phyloP scores from a whole-genome alignment of 2,888 invertebrate genomes.

The Chydorus sphaericus region DNA sequence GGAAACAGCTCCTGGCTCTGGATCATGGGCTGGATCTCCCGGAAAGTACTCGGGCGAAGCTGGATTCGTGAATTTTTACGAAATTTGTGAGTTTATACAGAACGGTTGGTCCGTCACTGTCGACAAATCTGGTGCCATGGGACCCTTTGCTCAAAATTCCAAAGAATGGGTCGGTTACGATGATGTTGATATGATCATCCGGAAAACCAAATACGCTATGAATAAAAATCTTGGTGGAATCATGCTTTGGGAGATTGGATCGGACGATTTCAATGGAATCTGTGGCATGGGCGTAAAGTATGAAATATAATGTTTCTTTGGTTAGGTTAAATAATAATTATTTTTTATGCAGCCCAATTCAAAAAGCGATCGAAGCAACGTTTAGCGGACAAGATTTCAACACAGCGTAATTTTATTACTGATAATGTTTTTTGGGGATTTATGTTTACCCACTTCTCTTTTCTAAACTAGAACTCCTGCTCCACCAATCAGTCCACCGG shows the following conservation, averaged over 20 bases:
- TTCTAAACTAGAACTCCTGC: too few species aligned
- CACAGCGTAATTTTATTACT: too few species aligned
- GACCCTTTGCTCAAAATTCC: background rate
- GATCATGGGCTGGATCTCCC: slow-evolving; percentile 33
- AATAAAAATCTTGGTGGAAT: slow-evolving; percentile 3
- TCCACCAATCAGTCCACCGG: too few species aligned
- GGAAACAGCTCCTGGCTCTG: slow-evolving; percentile 26
- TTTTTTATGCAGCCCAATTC: too few species aligned
- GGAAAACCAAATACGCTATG: background rate
- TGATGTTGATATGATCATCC: slow-evolving; percentile 1
- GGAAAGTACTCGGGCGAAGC: slow-evolving; percentile 46
- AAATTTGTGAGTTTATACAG: slow-evolving; percentile 30
- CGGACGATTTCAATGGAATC: slow-evolving; percentile 2
- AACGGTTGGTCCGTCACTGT: background rate
- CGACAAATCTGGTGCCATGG: background rate
- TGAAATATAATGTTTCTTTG: too few species aligned
- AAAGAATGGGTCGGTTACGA: background rate
- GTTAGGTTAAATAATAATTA: too few species aligned
- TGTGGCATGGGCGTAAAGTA: background rate
- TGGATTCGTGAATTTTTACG: slow-evolving; percentile 55
- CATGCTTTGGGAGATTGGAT: slow-evolving; percentile 1
- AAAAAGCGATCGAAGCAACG: too few species aligned
- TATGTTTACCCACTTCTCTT: too few species aligned
- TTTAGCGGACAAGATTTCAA: too few species aligned
- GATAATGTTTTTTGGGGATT: too few species aligned